phyloP scores from a whole-genome alignment of 35 echinoderm and acorn worm genomes.

The Heliocidaris tuberculata region DNA sequence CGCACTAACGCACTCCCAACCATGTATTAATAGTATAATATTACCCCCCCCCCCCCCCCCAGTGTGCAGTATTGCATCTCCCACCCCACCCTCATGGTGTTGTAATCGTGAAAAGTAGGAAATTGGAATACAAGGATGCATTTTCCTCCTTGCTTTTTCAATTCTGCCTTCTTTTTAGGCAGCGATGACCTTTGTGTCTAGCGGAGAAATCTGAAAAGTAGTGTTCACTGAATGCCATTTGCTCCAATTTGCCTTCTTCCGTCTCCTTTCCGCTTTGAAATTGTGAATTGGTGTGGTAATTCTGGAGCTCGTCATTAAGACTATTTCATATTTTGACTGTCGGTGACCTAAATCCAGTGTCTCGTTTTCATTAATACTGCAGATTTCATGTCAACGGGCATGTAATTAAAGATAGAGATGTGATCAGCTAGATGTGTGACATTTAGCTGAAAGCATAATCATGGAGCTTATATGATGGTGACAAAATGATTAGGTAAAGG shows the following conservation, averaged over 20 bases:
- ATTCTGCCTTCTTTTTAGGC: neutral
- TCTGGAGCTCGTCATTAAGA: neutral
- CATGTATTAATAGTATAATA: too few species aligned
- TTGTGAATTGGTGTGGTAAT: neutral
- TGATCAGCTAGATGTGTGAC: neutral
- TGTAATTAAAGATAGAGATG: neutral
- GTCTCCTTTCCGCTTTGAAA: neutral
- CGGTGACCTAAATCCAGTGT: neutral
- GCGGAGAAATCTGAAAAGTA: neutral
- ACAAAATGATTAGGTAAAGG: neutral
- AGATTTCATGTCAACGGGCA: neutral
- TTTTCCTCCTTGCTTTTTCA: neutral
- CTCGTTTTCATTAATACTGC: neutral
- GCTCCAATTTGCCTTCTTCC: neutral
- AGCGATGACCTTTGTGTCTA: neutral
- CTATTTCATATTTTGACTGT: neutral
- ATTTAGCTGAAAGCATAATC: neutral
- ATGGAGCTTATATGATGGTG: neutral
- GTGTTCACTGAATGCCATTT: neutral
- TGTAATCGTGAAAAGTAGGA: neutral
- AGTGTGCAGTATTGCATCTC: too few species aligned
- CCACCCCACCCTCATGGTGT: neutral
- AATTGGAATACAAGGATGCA: neutral
- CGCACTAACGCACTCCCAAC: too few species aligned
- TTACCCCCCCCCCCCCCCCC: too few species aligned